Evolutionary conservation across 2,797 vertebrate genomes (phyloP).

Genomic region (Chiroxiphia lanceolata): DNA sequence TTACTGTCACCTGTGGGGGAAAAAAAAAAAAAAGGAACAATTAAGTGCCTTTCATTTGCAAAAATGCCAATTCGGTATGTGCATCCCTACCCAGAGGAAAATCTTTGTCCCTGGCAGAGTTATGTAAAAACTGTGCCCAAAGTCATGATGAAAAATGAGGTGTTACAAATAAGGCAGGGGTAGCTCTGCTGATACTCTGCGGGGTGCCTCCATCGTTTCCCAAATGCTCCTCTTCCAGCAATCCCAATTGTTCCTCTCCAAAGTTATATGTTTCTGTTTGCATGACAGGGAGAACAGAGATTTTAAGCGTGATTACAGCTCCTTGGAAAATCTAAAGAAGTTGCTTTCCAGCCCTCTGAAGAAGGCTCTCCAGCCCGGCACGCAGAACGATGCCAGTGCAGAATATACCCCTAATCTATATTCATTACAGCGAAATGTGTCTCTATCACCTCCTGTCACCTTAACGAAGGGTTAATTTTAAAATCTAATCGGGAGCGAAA

Average conservation of each 20-base stretch:
- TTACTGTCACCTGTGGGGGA: background rate
- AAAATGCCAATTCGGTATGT: background rate
- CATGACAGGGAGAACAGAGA: background rate
- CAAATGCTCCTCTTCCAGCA: background rate
- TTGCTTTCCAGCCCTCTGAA: background rate
- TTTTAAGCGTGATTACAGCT: background rate
- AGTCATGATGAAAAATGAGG: background rate
- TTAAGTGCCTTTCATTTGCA: background rate
- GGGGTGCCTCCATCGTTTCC: background rate
- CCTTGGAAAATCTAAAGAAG: background rate
- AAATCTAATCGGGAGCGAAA: conserved; percentile 23
- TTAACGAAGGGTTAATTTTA: conserved; percentile 32
- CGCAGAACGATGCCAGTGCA: background rate
- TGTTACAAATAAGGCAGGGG: background rate
- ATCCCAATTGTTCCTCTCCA: background rate
- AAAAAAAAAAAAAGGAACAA: background rate
- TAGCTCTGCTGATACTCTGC: background rate
- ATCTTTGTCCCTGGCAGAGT: background rate
- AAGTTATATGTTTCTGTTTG: background rate
- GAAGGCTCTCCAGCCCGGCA: background rate
- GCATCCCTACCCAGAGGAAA: background rate
- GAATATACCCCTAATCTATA: background rate
- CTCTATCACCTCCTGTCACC: background rate
- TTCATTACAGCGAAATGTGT: background rate
- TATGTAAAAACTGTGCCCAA: background rate